Conservation (phyloP, 1,140 invertebrate species). For the Drosophila chauvacae region DNA sequence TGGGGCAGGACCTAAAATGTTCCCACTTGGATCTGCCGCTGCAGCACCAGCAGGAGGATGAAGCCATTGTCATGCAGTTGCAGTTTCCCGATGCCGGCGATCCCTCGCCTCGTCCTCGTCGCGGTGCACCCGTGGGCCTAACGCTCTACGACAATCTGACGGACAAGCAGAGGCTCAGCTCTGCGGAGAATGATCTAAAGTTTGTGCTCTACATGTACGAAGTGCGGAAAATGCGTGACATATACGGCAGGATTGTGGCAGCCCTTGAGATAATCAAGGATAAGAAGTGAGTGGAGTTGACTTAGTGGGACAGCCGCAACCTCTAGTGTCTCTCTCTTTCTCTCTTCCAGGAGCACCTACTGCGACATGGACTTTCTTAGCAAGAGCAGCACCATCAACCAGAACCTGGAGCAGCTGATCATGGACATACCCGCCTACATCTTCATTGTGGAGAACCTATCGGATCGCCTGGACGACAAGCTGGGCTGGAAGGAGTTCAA, state of each 20-base stretch:
- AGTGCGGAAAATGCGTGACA: constrained; percentile 78
- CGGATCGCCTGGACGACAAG: constrained; percentile 87
- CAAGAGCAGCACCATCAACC: constrained; percentile 87
- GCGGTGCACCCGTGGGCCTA: constrained; percentile 64
- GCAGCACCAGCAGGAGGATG: constrained; percentile 61
- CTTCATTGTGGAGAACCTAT: constrained; percentile 87
- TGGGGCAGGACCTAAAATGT: constrained; percentile 67
- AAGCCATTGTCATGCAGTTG: constrained; percentile 62
- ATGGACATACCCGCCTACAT: constrained; percentile 88
- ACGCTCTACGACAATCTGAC: constrained; percentile 68
- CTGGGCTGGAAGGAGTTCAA: constrained; percentile 89
- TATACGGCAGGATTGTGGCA: constrained; percentile 73
- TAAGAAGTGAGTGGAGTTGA: constrained; percentile 59
- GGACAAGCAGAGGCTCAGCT: constrained; percentile 63
- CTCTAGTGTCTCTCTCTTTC: not conserved
- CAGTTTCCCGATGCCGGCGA: constrained; percentile 49
- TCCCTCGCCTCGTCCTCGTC: constrained; percentile 63
- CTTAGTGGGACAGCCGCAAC: not conserved
- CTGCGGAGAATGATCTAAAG: constrained; percentile 75
- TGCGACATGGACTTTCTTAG: constrained; percentile 86
- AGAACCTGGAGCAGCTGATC: constrained; percentile 87
- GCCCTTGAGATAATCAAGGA: constrained; percentile 78
- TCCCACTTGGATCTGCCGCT: constrained; percentile 70
- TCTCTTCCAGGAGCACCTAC: constrained; percentile 86
- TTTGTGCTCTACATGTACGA: constrained; percentile 83